phyloP scores from a whole-genome alignment of 2,113 vertebrate genomes.

The Takifugu flavidus region DNA sequence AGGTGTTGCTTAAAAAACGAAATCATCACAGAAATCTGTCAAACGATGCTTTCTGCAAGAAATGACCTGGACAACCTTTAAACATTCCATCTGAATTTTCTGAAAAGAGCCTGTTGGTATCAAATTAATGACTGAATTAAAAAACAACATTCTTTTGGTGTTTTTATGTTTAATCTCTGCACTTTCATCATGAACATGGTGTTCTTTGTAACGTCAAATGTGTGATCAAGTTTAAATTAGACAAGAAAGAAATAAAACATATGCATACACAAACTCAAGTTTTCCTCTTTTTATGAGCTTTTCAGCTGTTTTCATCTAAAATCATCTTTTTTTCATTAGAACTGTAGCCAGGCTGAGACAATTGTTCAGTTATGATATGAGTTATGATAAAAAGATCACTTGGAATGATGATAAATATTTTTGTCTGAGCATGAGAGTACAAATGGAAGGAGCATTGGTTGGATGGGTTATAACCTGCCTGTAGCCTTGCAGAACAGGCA shows the following conservation, averaged over 20 bases:
- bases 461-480: too few species aligned
- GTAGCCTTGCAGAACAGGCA: too few species aligned
- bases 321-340: too few species aligned
- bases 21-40: neutral
- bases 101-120: neutral
- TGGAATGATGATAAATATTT: too few species aligned
- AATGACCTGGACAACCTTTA: neutral
- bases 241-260: constrained; percentile 3
- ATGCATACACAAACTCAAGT: neutral
- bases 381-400: too few species aligned
- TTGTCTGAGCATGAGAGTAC: too few species aligned
- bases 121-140: neutral
- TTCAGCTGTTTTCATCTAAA: neutral
- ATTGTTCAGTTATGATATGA: too few species aligned
- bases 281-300: neutral
- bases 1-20: neutral
- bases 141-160: neutral
- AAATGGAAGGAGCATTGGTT: too few species aligned
- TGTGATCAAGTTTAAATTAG: neutral
- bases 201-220: constrained; percentile 11
- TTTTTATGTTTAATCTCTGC: neutral
- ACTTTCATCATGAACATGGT: constrained; percentile 1
- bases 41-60: neutral
- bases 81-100: neutral
- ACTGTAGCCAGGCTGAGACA: too few species aligned